phyloP scores from a whole-genome alignment of 2,888 invertebrate genomes.

The Campoletis raptor region DNA sequence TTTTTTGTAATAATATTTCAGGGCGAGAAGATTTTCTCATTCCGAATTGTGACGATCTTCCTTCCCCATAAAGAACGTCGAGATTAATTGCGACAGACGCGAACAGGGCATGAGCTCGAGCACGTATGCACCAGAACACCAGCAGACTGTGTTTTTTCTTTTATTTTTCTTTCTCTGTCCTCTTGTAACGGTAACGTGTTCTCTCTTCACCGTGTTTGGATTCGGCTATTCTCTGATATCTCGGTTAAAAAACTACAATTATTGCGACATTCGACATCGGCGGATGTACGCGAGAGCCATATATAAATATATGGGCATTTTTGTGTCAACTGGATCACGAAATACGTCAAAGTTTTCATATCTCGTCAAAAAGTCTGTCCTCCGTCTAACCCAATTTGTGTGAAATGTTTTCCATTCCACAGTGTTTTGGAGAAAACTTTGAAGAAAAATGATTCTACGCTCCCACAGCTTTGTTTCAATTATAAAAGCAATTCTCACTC shows the following conservation, averaged over 20 bases:
- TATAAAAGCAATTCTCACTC: neutral
- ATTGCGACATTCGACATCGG: slow-evolving; percentile 6
- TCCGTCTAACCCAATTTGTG: neutral
- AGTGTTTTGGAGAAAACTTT: neutral
- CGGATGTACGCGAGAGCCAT: neutral
- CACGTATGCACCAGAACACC: slow-evolving; percentile 40
- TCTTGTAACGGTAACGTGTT: slow-evolving; percentile 40
- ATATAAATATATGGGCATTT: slow-evolving; percentile 6
- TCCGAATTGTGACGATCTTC: neutral
- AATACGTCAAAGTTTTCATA: neutral
- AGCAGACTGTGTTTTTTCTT: slow-evolving; percentile 15
- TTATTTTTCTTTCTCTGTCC: neutral
- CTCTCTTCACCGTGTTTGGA: slow-evolving; percentile 35
- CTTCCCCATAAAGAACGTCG: neutral
- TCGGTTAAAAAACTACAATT: slow-evolving; percentile 13
- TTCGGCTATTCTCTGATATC: slow-evolving; percentile 29
- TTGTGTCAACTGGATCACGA: neutral
- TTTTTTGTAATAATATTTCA: no score
- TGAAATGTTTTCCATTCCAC: neutral
- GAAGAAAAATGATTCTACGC: neutral
- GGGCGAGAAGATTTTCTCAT: neutral
- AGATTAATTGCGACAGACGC: slow-evolving; percentile 35
- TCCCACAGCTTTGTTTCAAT: neutral
- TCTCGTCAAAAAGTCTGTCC: neutral
- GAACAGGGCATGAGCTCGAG: slow-evolving; percentile 28